Percentiles rank a stretch among this genome's conserved stretches.
phyloP scores from a whole-genome alignment of 2,113 vertebrate genomes.

The Ramphastos sulfuratus region DNA sequence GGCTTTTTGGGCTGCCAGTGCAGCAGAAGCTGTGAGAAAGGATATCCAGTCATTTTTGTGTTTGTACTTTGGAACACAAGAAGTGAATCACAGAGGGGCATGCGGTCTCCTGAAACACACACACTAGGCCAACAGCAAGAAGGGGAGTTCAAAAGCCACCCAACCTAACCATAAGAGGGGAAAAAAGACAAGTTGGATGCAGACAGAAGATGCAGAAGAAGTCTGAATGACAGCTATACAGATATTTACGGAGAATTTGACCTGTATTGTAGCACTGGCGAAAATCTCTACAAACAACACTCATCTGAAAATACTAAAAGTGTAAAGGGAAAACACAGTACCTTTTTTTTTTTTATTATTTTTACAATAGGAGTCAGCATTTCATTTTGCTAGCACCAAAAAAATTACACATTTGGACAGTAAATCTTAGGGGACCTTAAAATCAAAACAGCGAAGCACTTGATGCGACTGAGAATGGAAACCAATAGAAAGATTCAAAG shows the following conservation, averaged over 20 bases:
- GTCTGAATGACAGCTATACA: neutral
- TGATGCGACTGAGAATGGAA: rapidly evolving
- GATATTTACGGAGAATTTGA: neutral
- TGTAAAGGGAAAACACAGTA: neutral
- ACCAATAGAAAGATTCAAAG: neutral
- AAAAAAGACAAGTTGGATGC: neutral
- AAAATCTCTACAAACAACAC: neutral
- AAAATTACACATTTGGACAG: neutral
- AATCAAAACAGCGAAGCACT: rapidly evolving
- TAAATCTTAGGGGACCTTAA: neutral
- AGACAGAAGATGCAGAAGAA: neutral
- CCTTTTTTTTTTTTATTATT: neutral
- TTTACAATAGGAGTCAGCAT: neutral
- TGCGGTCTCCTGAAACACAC: neutral
- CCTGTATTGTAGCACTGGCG: neutral
- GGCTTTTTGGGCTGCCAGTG: too few relatives aligned
- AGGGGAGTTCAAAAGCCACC: neutral
- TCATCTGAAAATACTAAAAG: neutral
- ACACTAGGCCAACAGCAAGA: neutral
- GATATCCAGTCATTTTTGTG: neutral
- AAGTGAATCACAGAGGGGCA: neutral
- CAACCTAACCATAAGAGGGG: neutral
- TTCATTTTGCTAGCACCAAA: neutral
- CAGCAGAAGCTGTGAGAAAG: neutral
- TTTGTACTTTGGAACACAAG: neutral